Conservation (phyloP, 2,888 invertebrate genomes). For the Ormia ochracea region DNA sequence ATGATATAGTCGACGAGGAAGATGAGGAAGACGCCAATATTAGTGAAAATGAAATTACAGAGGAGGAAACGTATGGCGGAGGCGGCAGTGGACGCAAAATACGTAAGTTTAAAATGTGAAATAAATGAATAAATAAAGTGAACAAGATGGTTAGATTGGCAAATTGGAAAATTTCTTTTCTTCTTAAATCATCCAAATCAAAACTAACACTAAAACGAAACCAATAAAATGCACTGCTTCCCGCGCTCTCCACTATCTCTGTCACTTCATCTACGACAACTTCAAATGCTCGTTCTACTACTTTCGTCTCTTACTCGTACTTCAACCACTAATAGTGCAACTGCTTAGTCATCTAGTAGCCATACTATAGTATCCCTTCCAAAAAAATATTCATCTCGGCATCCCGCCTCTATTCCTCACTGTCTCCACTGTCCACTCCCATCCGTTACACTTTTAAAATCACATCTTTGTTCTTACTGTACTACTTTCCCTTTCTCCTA, state of each 20-base stretch:
- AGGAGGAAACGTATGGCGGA: slow-evolving; percentile 65
- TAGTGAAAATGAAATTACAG: slow-evolving; percentile 72
- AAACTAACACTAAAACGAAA: slow-evolving; percentile 47
- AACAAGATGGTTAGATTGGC: slow-evolving; percentile 61
- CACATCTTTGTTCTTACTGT: slow-evolving; percentile 68
- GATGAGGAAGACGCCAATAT: slow-evolving; percentile 73
- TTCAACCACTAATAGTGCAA: slow-evolving; percentile 35
- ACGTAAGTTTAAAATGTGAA: slow-evolving; percentile 71
- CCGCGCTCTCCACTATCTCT: not conserved
- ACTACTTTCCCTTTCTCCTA: slow-evolving; percentile 76
- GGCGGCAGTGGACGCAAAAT: slow-evolving; percentile 73
- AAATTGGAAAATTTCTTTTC: slow-evolving; percentile 62
- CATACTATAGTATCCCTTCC: slow-evolving; percentile 36
- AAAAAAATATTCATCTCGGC: not conserved
- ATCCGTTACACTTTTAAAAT: slow-evolving; percentile 53
- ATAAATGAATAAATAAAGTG: slow-evolving; percentile 33
- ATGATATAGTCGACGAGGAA: slow-evolving; percentile 72
- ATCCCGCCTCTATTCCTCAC: not conserved
- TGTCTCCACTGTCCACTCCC: slow-evolving; percentile 21
- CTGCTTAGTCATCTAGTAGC: slow-evolving; percentile 57
- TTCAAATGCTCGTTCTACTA: slow-evolving; percentile 15
- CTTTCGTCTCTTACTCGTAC: slow-evolving; percentile 1
- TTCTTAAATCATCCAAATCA: slow-evolving; percentile 58
- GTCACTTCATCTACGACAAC: slow-evolving; percentile 13
- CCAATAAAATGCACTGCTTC: slow-evolving; percentile 30